Conservation (phyloP, 2,797 vertebrate genomes). For the Sebastes goodei region DNA sequence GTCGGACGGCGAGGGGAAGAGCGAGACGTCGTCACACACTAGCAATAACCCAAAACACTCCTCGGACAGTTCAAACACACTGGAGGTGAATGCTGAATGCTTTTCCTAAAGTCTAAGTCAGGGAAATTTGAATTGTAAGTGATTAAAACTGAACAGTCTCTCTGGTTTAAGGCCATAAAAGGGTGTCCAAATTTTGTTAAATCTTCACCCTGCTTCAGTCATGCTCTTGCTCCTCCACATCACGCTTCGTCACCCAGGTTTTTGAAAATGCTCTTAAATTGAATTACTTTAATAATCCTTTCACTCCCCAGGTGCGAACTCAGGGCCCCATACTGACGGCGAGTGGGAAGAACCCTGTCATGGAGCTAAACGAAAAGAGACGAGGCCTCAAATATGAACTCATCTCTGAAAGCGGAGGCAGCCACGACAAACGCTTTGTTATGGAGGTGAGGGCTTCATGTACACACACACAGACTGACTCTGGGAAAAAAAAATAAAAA, state of each 20-base stretch:
- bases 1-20: conserved; percentile 97
- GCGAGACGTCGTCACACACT: conserved; percentile 91
- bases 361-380: conserved; percentile 99
- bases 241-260: neutral
- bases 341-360: conserved; percentile 98
- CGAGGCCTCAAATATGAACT: conserved; percentile 98
- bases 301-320: conserved; percentile 90
- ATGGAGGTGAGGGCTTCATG: conserved; percentile 90
- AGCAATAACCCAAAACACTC: conserved; percentile 97
- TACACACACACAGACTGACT: neutral
- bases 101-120: neutral
- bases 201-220: neutral
- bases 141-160: neutral
- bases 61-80: conserved; percentile 93
- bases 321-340: conserved; percentile 99
- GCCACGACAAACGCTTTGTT: conserved; percentile 98
- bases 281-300: neutral
- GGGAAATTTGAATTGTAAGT: neutral
- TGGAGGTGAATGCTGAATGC: conserved; percentile 85
- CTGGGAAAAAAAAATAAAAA: too few relatives aligned
- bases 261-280: neutral
- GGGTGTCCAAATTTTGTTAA: neutral
- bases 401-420: conserved; percentile 97
- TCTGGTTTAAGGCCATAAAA: neutral
- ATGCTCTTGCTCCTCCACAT: neutral